These are phyloP conservation scores for Eupithecia subumbrata DNA, from an alignment of 2,888 invertebrate genomes.

Conservation along the genomic window DNA sequence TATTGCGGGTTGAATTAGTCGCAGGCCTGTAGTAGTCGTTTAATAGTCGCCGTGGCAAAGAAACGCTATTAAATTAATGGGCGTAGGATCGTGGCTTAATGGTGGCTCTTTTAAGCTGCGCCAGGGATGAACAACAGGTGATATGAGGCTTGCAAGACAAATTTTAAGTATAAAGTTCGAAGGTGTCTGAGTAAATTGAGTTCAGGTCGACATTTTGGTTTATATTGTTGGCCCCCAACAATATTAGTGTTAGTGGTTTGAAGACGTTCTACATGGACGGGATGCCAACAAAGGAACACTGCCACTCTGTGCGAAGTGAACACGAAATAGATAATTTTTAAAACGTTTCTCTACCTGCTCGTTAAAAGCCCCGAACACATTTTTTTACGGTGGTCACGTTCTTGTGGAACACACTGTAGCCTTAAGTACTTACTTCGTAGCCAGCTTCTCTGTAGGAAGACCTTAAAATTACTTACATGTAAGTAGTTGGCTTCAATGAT, in stretches of 20 bases:
- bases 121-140: conserved; percentile 30
- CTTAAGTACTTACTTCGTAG: too few species aligned
- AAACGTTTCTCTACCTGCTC: too few species aligned
- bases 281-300: too few species aligned
- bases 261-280: too few species aligned
- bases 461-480: too few species aligned
- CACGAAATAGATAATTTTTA: too few species aligned
- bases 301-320: too few species aligned
- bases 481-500: too few species aligned
- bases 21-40: conserved; percentile 55
- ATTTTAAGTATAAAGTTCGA: background rate
- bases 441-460: too few species aligned
- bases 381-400: too few species aligned
- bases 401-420: too few species aligned
- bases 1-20: conserved; percentile 62
- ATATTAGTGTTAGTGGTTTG: background rate
- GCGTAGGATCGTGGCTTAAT: conserved; percentile 53
- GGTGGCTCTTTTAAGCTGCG: conserved; percentile 43
- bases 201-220: background rate
- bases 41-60: conserved; percentile 66
- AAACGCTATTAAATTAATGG: conserved; percentile 76
- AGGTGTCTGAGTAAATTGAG: background rate
- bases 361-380: too few species aligned
- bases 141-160: background rate
- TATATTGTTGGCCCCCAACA: background rate